These are phyloP conservation scores for Pluvialis apricaria DNA, from an alignment of 2,113 vertebrate genomes.

Conservation along the genomic window DNA sequence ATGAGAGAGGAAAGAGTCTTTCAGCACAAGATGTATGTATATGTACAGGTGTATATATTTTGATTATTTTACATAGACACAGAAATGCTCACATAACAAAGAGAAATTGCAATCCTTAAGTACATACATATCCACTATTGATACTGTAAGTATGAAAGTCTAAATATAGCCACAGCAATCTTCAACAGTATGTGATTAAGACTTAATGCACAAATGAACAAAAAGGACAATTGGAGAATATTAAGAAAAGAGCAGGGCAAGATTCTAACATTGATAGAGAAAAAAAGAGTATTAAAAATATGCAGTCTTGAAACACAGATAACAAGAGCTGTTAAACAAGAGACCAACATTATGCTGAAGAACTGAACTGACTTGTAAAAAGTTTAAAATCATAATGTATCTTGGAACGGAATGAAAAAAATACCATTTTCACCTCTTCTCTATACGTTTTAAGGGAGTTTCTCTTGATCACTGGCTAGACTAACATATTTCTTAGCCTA, in stretches of 20 bases:
- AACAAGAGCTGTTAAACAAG: not conserved
- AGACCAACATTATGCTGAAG: not conserved
- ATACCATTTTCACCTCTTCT: not conserved
- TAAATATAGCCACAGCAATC: not conserved
- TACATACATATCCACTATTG: not conserved
- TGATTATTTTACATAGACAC: not conserved
- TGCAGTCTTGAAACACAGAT: not conserved
- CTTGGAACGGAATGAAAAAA: not conserved
- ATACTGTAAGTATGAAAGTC: not conserved
- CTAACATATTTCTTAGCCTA: not conserved
- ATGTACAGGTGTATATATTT: not conserved
- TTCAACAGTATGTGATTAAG: not conserved
- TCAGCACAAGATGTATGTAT: not conserved
- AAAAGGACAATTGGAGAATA: not conserved
- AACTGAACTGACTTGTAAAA: not conserved
- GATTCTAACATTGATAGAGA: not conserved
- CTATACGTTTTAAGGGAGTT: not conserved
- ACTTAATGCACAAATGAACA: not conserved
- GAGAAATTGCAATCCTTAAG: not conserved
- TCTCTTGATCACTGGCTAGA: not conserved
- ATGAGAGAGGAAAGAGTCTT: not conserved
- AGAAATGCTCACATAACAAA: not conserved
- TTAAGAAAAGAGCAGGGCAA: not conserved
- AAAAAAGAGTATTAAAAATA: slow-evolving; percentile 5
- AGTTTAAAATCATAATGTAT: not conserved